These are phyloP conservation scores for Dinothrombium tinctorium DNA, from an alignment of 1,140 invertebrate genomes.

Conservation along the genomic window DNA sequence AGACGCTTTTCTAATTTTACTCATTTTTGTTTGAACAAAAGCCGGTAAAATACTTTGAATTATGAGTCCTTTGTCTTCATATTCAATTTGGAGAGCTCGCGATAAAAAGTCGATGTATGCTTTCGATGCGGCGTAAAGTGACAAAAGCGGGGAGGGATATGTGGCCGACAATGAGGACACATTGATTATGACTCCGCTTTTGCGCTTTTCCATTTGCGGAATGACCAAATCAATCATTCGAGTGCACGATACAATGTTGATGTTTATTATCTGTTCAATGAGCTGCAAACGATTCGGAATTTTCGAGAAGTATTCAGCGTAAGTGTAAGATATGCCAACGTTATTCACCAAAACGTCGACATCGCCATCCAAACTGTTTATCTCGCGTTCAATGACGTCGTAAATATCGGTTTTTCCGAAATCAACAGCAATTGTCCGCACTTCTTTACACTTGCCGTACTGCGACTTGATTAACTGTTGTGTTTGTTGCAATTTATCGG, in stretches of 20 bases:
- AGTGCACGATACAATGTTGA: conserved; percentile 12
- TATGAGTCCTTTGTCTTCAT: conserved; percentile 44
- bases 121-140: conserved; percentile 72
- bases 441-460: conserved; percentile 1
- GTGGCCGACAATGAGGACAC: conserved; percentile 58
- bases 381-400: conserved; percentile 3
- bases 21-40: conserved; percentile 80
- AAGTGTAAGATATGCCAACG: conserved; percentile 12
- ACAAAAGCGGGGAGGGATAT: conserved; percentile 53
- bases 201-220: conserved; percentile 61
- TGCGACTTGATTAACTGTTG: conserved; percentile 37
- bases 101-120: conserved; percentile 66
- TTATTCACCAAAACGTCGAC: conserved; percentile 12
- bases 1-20: conserved; percentile 51
- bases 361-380: conserved; percentile 20
- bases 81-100: conserved; percentile 50
- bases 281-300: conserved; percentile 6
- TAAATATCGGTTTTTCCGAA: conserved; percentile 10
- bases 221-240: conserved; percentile 57
- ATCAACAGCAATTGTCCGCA: conserved; percentile 10
- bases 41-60: conserved; percentile 54
- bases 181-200: conserved; percentile 71
- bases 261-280: conserved; percentile 12
- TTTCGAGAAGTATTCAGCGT: conserved; percentile 12
- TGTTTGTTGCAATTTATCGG: conserved; percentile 43